Evolutionary conservation across 2,797 vertebrate species (phyloP).

Genomic region (Acanthis flammea): DNA sequence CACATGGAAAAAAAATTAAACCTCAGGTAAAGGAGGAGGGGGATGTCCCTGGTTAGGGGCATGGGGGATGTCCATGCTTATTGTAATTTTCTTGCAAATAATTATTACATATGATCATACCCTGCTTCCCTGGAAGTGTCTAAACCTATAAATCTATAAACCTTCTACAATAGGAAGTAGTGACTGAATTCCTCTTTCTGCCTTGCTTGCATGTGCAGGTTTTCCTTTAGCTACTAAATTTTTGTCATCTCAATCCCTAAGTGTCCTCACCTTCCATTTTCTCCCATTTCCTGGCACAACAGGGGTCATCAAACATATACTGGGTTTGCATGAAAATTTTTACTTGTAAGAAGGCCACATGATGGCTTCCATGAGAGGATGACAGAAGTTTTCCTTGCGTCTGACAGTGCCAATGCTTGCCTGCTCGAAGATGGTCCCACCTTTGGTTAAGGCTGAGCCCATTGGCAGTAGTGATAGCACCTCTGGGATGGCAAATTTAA

Average conservation of each 20-base stretch:
- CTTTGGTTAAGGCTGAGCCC: background rate
- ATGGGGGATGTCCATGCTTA: rapidly evolving
- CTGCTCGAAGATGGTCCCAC: background rate
- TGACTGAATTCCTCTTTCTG: background rate
- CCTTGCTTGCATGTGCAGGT: background rate
- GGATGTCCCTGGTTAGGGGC: background rate
- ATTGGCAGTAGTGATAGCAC: too few relatives aligned
- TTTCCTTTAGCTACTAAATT: background rate
- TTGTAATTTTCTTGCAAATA: background rate
- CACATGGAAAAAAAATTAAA: background rate
- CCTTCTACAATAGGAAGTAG: background rate
- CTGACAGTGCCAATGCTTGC: background rate
- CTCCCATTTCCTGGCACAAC: background rate
- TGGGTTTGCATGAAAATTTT: background rate
- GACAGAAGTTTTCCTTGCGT: background rate
- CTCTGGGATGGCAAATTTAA: too few relatives aligned
- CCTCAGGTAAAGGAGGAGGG: background rate
- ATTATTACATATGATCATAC: background rate
- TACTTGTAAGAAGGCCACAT: background rate
- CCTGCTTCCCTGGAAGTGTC: background rate
- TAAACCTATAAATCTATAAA: background rate
- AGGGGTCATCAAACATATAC: background rate
- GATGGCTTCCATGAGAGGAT: background rate
- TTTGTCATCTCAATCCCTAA: background rate
- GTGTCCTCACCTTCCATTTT: background rate